Conservation (phyloP, 2,797 vertebrate genomes). For the Poecilia velifera region DNA sequence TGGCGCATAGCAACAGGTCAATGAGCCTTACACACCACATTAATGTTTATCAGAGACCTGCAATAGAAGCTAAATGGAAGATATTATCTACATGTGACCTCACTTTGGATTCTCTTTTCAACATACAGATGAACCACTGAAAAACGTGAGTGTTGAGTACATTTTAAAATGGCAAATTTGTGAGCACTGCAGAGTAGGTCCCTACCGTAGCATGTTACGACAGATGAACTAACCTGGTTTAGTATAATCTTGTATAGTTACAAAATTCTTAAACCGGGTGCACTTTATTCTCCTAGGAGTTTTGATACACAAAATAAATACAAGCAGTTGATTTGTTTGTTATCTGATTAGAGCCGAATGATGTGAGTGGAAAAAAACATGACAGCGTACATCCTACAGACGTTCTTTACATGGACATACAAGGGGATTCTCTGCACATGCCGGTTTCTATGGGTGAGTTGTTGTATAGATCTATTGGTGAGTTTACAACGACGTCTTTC, state of each 20-base stretch:
- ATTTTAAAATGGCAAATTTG: not conserved
- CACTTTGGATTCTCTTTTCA: slow-evolving; percentile 21
- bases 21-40: slow-evolving; percentile 26
- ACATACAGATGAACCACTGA: slow-evolving; percentile 21
- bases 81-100: slow-evolving; percentile 22
- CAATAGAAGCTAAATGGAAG: slow-evolving; percentile 32
- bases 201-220: not conserved
- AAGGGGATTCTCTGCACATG: slow-evolving; percentile 77
- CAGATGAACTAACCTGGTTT: not conserved
- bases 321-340: not conserved
- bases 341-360: slow-evolving; percentile 28
- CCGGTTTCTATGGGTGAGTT: slow-evolving; percentile 82
- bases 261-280: not conserved
- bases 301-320: not conserved
- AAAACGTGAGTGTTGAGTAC: slow-evolving; percentile 49
- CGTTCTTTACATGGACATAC: slow-evolving; percentile 71
- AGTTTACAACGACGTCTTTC: not conserved
- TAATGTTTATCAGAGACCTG: slow-evolving; percentile 38
- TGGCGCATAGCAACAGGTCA: slow-evolving; percentile 59
- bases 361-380: slow-evolving; percentile 60
- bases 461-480: not conserved
- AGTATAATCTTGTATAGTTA: not conserved
- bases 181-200: slow-evolving; percentile 3
- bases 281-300: not conserved
- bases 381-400: slow-evolving; percentile 61